Base-by-base conservation (phyloP, 1,140 invertebrate genomes). In the Drosophila arawakana region DNA sequence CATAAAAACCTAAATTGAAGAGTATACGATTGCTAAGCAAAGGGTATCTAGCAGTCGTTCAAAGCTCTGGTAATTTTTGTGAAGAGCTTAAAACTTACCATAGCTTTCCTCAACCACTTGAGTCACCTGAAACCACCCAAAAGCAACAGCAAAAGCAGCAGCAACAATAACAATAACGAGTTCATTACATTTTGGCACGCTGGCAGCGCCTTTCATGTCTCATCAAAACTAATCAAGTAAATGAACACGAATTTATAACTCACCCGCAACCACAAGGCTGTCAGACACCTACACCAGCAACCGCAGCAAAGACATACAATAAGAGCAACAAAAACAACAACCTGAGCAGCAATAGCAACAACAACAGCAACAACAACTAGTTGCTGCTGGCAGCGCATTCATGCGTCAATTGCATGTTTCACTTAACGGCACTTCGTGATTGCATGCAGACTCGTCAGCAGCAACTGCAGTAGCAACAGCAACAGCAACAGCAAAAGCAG, bases 321-420 rank as follows among this genome's bases (percentile, higher is more conserved):
- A 41, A 41, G 39, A 58, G 15, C 54, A 52, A 47, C 35, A 58
- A 21, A 7, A 35, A 46, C 2, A 13, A 11, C 18, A 63, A 18
- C 52, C 15, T 15, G 15, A 74, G 39, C 66, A 79, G 74, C 61
- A 76, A 61, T 68, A 35, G 39, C 44, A 55, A 47, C 37, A 74
- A 57, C 7, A 50, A n/a, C 21, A 59, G 7, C 57, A 54, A 44
- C 74, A 81, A 73, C 68, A 73, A 70, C 68, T 15, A 68, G 77
- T 81, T 81, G 78, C 76, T 72, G 66, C 54, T 54, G 66, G 73
- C 62, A 65, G 52, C 50, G 77, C 77, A 89, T 88, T 88, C 84
- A 88, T 88, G 84, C 84, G 84, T 88, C 84, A 89, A 88, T 88
- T 89, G 84, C 84, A 88, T 88, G 84, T 88, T 88, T 88, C 84